Percentiles rank a stretch among this genome's conserved stretches.
Evolutionary conservation across 2,797 vertebrate genomes (phyloP).

Genomic region (Pseudochirops corinnae): DNA sequence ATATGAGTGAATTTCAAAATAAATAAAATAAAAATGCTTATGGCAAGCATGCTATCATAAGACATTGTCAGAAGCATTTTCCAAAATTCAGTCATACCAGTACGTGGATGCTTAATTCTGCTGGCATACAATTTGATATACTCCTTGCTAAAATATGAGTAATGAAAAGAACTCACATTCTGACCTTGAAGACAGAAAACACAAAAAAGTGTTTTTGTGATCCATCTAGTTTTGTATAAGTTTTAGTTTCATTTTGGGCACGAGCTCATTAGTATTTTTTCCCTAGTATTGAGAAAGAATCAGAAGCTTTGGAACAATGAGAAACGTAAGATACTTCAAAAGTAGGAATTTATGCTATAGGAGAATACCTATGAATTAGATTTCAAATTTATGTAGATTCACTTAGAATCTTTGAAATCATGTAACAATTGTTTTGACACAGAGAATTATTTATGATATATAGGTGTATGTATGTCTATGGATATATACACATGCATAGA

Average conservation of each 20-base stretch:
- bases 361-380: slow-evolving; percentile 53
- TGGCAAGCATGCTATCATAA: slow-evolving; percentile 6
- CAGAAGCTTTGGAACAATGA: background rate
- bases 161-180: slow-evolving; percentile 35
- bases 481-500: background rate
- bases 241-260: background rate
- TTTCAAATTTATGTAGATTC: slow-evolving; percentile 37
- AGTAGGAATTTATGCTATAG: slow-evolving; percentile 27
- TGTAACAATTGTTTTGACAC: slow-evolving; percentile 27
- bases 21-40: slow-evolving; percentile 25
- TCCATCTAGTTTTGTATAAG: background rate
- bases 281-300: background rate
- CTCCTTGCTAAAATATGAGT: slow-evolving; percentile 43
- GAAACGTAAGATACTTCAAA: slow-evolving; percentile 60
- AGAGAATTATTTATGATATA: slow-evolving; percentile 35
- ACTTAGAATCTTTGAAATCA: background rate
- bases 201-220: background rate
- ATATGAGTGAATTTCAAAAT: background rate
- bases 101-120: slow-evolving; percentile 47
- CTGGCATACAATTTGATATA: slow-evolving; percentile 46
- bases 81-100: slow-evolving; percentile 50
- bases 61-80: slow-evolving; percentile 36
- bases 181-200: background rate
- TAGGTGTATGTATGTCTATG: background rate
- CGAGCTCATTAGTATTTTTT: background rate